phyloP scores from a whole-genome alignment of 2,797 vertebrate genomes.

The Lagocephalus sceleratus region DNA sequence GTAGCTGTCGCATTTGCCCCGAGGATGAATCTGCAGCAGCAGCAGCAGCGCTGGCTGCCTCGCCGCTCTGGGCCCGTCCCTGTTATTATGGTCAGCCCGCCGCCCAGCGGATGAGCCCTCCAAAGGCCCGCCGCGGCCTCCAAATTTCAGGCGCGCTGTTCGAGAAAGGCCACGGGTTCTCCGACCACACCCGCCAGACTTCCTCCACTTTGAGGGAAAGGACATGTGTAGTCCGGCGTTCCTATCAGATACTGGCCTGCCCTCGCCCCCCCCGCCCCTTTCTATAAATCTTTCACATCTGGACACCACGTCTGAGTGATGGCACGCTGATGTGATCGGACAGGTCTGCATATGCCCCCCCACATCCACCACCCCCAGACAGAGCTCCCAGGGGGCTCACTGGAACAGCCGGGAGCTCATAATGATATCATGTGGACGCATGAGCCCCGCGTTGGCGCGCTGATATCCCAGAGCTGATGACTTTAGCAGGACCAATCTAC shows the following conservation, averaged over 20 bases:
- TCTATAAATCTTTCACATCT: conserved; percentile 15
- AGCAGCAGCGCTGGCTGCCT: conserved; percentile 33
- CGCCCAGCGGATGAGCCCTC: conserved; percentile 57
- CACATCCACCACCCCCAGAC: conserved; percentile 51
- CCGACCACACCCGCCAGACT: conserved; percentile 40
- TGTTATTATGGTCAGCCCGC: conserved; percentile 66
- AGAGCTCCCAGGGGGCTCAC: conserved; percentile 53
- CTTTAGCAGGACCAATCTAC: conserved; percentile 67
- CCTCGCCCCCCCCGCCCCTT: background rate
- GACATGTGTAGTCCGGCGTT: conserved; percentile 54
- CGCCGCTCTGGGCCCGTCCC: conserved; percentile 44
- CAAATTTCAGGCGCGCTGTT: conserved; percentile 48
- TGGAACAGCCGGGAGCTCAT: conserved; percentile 55
- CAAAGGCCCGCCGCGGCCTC: conserved; percentile 54
- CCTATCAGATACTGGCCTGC: conserved; percentile 57
- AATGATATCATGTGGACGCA: conserved; percentile 72
- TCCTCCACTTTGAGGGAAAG: conserved; percentile 71
- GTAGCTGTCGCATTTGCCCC: conserved; percentile 25
- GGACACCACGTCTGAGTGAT: conserved; percentile 8
- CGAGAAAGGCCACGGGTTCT: conserved; percentile 33
- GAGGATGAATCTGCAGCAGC: conserved; percentile 28
- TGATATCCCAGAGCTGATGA: conserved; percentile 64
- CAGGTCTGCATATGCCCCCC: conserved; percentile 49
- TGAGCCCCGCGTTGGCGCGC: conserved; percentile 50
- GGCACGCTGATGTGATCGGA: conserved; percentile 35